phyloP scores from a whole-genome alignment of 2,113 vertebrate species.

The Fulmarus glacialis region DNA sequence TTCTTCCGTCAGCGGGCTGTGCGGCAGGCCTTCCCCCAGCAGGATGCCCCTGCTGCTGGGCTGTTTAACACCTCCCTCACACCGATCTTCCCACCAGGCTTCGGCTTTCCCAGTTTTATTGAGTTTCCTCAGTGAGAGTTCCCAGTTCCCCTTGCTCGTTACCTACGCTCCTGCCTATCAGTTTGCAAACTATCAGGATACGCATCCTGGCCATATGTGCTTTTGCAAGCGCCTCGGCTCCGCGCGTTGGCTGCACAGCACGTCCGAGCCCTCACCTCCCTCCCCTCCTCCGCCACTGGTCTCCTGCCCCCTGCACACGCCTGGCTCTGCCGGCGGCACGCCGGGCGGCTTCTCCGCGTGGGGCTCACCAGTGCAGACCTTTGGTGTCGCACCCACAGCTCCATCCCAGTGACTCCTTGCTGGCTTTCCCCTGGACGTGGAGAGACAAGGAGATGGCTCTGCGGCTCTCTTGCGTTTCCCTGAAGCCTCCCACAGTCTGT shows the following conservation, averaged over 20 bases:
- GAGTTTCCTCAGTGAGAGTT: neutral
- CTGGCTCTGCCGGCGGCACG: neutral
- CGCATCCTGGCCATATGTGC: fast-evolving
- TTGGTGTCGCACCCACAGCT: too few species aligned
- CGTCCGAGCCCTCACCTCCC: fast-evolving
- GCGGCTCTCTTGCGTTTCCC: neutral
- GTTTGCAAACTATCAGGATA: neutral
- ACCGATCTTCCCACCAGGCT: neutral
- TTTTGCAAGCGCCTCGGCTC: neutral
- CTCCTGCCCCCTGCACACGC: too few species aligned
- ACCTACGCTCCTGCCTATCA: neutral
- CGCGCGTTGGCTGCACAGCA: fast-evolving
- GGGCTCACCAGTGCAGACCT: fast-evolving
- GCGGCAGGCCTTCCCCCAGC: neutral
- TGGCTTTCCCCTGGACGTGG: neutral
- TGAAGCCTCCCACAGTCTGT: neutral
- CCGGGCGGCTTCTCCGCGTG: fast-evolving
- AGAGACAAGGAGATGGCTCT: neutral
- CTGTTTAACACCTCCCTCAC: neutral
- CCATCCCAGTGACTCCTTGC: neutral
- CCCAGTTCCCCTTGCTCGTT: neutral
- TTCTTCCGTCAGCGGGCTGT: neutral
- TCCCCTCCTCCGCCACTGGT: neutral
- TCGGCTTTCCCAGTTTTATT: neutral
- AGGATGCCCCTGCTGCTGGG: neutral